Conservation (phyloP, 2,113 vertebrate genomes). For the Sinocyclocheilus rhinocerous region DNA sequence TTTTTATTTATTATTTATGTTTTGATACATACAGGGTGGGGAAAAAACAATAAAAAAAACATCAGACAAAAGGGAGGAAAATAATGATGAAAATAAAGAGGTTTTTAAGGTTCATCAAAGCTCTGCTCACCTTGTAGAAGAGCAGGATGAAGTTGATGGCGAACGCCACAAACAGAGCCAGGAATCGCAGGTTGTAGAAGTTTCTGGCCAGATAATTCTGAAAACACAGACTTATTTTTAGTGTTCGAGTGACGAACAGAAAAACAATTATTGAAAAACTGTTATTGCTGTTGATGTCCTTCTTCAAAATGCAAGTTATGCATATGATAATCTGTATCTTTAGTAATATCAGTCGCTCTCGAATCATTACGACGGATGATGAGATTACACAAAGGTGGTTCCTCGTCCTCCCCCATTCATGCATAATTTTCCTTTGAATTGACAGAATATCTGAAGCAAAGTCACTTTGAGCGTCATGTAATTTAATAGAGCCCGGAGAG, state of each 20-base stretch:
- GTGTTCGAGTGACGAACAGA: not conserved
- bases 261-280: not conserved
- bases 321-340: not conserved
- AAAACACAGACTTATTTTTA: conserved; percentile 35
- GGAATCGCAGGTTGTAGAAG: conserved; percentile 97
- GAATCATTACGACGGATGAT: conserved; percentile 21
- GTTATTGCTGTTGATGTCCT: not conserved
- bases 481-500: conserved; percentile 36
- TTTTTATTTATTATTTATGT: not conserved
- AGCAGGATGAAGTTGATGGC: conserved; percentile 99
- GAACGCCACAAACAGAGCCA: conserved; percentile 96
- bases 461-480: conserved; percentile 26
- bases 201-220: conserved; percentile 97
- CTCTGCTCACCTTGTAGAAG: conserved; percentile 93
- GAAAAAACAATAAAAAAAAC: not conserved
- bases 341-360: not conserved
- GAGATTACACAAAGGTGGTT: conserved; percentile 16
- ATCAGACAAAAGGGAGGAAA: not conserved
- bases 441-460: conserved; percentile 34
- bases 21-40: not conserved
- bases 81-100: not conserved
- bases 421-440: conserved; percentile 36
- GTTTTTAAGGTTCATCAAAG: not conserved
- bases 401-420: conserved; percentile 5
- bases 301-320: not conserved